Base-by-base conservation (phyloP, 2,797 vertebrate species). In the Malurus splendens region DNA sequence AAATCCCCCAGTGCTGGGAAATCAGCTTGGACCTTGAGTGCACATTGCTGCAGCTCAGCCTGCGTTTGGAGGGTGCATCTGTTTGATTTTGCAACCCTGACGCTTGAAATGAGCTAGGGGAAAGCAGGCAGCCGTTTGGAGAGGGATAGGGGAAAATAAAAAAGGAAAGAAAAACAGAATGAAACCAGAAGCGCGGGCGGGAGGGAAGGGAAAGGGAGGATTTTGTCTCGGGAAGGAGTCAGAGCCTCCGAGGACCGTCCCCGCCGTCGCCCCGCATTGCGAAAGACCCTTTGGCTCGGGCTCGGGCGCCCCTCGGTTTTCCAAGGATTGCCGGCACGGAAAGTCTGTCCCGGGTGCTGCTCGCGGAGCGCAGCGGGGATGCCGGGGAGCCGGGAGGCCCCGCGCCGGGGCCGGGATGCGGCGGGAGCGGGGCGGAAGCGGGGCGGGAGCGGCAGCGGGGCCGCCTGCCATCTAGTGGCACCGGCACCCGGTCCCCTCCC, bases 361-460 rank as follows among this genome's bases (percentile, higher is more conserved):
- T 79, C 61, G 73, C 38, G 30, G 22, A 47, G 44, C 74, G 23
- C 91, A 89, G 94, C 88, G 85, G 94, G 94, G 89, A 89, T 36
- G 89, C 88, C 66, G 80, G 59, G 62, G 72, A 65, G 22, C 12
- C 20, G 82, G 80, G 94, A 59, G 95, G 95, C 94, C 93, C 93
- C 59, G 74, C 14, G 59, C 0, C 59, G 90, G 91, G 93, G 80
- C 64, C 51, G 65, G 82, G 74, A 36, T n/a, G 39, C 74, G 7
- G 71, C 23, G 33, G 71, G 25, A 54, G 64, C 28, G 39, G 56
- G 32, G 64, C 28, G 39, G 62, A 30, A 32, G 10, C 44, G 45
- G 48, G 10, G 10, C 45, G 45, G 48, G 10, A 12, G 3, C 25
- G 67, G 54, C 33, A 15, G 80, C 61, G 76, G 78, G 51, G 42